Percentiles rank a stretch among this genome's conserved stretches.
Evolutionary conservation across 2,888 invertebrate genomes (phyloP).

Genomic region (Rugalucina vietnamica): DNA sequence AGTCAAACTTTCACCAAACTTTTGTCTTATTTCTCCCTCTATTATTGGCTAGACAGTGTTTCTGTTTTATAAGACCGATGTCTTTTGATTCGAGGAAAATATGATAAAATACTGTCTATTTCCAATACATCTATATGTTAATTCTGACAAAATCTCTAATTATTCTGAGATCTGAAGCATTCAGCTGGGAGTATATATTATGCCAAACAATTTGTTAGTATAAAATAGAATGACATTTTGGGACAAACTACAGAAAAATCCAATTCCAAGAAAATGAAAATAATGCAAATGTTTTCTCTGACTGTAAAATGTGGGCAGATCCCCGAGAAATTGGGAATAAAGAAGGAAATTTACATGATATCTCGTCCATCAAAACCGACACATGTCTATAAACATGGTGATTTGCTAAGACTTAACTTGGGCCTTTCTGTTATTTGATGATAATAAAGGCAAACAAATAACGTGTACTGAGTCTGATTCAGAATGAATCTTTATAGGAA

Average conservation of each 20-base stretch:
- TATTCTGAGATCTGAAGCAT: slow-evolving; percentile 8
- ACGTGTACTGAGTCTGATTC: too few relatives aligned
- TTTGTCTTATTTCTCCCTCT: not conserved
- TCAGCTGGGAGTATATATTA: slow-evolving; percentile 10
- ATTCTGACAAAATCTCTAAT: slow-evolving; percentile 16
- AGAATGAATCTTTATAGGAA: too few relatives aligned
- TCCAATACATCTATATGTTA: slow-evolving; percentile 15
- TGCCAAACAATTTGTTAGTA: slow-evolving; percentile 17
- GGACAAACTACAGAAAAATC: slow-evolving; percentile 17
- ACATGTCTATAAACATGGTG: slow-evolving; percentile 3
- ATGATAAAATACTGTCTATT: slow-evolving; percentile 17
- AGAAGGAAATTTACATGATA: slow-evolving; percentile 14
- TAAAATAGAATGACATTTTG: slow-evolving; percentile 17
- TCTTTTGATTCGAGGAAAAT: slow-evolving; percentile 14
- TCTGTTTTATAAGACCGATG: not conserved
- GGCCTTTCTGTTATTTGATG: too few relatives aligned
- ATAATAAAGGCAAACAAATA: too few relatives aligned
- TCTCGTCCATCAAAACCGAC: slow-evolving; percentile 16
- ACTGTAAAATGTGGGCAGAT: slow-evolving; percentile 10
- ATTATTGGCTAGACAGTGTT: not conserved
- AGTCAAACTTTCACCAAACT: too few relatives aligned
- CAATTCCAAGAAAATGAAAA: slow-evolving; percentile 16
- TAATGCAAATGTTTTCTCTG: slow-evolving; percentile 14
- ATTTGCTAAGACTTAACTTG: too few relatives aligned
- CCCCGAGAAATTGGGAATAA: slow-evolving; percentile 12